Conservation (phyloP, 2,113 vertebrate genomes). For the Salvelinus alpinus region DNA sequence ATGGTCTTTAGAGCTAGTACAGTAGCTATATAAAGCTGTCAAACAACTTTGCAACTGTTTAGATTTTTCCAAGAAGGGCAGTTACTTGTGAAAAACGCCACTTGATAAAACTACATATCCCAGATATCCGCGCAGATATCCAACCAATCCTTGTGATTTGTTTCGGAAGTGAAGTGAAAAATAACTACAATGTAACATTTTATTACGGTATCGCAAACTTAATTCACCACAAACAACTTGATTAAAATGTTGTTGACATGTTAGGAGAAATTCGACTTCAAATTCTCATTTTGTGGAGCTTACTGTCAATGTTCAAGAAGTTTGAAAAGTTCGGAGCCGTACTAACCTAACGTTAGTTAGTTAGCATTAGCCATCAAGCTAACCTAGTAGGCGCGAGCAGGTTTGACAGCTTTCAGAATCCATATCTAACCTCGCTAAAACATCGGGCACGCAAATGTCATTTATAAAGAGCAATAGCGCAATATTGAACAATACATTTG, state of each 20-base stretch:
- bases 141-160: conserved; percentile 15
- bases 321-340: background rate
- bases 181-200: conserved; percentile 12
- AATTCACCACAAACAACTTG: background rate
- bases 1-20: background rate
- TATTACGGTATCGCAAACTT: background rate
- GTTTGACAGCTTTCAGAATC: conserved; percentile 49
- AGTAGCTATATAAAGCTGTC: background rate
- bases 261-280: background rate
- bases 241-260: background rate
- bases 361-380: conserved; percentile 1
- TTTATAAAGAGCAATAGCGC: background rate
- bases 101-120: conserved; percentile 72
- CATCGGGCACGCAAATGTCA: background rate
- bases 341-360: conserved; percentile 34
- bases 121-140: conserved; percentile 50
- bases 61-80: too few relatives aligned
- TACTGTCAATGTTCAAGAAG: background rate
- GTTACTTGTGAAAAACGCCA: background rate
- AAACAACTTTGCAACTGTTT: background rate
- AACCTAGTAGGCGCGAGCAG: conserved; percentile 28
- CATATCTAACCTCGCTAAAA: background rate
- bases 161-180: conserved; percentile 69
- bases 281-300: background rate
- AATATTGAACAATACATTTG: background rate